These are phyloP conservation scores for Trypoxylon attenuatum DNA, from an alignment of 2,888 invertebrate species.

Conservation along the genomic window DNA sequence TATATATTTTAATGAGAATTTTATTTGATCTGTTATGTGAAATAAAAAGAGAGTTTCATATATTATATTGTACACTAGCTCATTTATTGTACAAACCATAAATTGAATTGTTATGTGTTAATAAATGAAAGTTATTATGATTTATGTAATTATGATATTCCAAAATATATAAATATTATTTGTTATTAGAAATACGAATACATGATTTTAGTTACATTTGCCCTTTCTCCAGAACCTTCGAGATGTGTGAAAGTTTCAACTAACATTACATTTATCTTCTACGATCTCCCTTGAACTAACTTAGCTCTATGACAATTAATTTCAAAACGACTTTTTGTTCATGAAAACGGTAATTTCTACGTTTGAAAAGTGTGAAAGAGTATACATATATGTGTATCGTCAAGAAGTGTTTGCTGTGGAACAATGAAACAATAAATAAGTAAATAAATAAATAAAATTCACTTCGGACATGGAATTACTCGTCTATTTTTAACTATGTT, in stretches of 20 bases:
- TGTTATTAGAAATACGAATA: constrained; percentile 28
- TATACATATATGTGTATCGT: constrained; percentile 4
- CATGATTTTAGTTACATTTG: constrained; percentile 10
- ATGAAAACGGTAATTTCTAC: not conserved
- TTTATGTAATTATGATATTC: constrained; percentile 31
- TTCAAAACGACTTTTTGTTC: not conserved
- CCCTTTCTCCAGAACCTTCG: constrained; percentile 23
- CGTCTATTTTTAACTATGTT: constrained; percentile 43
- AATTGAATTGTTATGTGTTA: constrained; percentile 27
- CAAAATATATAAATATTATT: constrained; percentile 41
- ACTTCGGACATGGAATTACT: constrained; percentile 6
- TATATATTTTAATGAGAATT: constrained; percentile 41
- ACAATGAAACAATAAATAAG: too few relatives aligned
- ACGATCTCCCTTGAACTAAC: not conserved
- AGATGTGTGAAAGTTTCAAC: not conserved
- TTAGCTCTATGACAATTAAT: not conserved
- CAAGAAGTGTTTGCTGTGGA: too few relatives aligned
- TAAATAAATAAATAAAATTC: not conserved
- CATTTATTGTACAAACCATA: constrained; percentile 16
- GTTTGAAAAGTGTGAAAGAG: not conserved
- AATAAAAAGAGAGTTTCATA: constrained; percentile 16
- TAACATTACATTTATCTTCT: not conserved
- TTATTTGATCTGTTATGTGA: constrained; percentile 35
- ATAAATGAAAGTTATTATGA: constrained; percentile 10
- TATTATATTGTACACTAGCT: constrained; percentile 14